phyloP scores from a whole-genome alignment of 2,888 invertebrate genomes.

The Drosophila vallismaia region DNA sequence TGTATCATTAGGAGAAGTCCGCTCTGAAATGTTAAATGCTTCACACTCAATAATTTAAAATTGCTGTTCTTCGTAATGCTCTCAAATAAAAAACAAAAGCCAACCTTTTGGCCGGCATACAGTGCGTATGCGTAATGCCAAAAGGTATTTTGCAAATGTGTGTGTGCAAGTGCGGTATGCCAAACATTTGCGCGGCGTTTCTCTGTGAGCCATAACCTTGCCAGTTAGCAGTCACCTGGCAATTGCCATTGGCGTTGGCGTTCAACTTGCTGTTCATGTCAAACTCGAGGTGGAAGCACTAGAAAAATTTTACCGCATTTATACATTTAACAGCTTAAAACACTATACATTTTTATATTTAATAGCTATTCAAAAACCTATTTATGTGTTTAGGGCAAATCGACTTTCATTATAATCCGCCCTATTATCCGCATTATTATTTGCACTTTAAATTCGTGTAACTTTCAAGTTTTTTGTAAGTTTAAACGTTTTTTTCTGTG shows the following conservation, averaged over 20 bases:
- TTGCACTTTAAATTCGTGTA: background rate
- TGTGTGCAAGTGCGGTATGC: slow-evolving; percentile 53
- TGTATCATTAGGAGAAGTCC: slow-evolving; percentile 22
- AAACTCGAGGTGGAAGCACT: slow-evolving; percentile 21
- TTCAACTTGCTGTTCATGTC: slow-evolving; percentile 36
- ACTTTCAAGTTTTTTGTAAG: background rate
- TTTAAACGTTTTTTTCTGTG: background rate
- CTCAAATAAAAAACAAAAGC: slow-evolving; percentile 15
- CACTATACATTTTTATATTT: background rate
- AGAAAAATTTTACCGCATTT: slow-evolving; percentile 1
- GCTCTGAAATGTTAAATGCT: slow-evolving; percentile 55
- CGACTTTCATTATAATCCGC: too few species aligned
- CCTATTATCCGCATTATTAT: too few species aligned
- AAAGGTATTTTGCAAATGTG: slow-evolving; percentile 39
- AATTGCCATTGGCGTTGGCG: slow-evolving; percentile 63
- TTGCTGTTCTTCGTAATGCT: slow-evolving; percentile 42
- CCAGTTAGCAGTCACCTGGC: slow-evolving; percentile 67
- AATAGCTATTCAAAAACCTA: too few species aligned
- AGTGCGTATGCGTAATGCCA: slow-evolving; percentile 70
- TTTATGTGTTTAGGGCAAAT: background rate
- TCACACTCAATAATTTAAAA: slow-evolving; percentile 74
- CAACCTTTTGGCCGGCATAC: slow-evolving; percentile 51
- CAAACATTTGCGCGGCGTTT: slow-evolving; percentile 64
- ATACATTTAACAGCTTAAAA: background rate
- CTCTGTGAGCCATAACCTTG: slow-evolving; percentile 72